phyloP scores from a whole-genome alignment of 2,113 vertebrate species.

The Leucopternis melanops region DNA sequence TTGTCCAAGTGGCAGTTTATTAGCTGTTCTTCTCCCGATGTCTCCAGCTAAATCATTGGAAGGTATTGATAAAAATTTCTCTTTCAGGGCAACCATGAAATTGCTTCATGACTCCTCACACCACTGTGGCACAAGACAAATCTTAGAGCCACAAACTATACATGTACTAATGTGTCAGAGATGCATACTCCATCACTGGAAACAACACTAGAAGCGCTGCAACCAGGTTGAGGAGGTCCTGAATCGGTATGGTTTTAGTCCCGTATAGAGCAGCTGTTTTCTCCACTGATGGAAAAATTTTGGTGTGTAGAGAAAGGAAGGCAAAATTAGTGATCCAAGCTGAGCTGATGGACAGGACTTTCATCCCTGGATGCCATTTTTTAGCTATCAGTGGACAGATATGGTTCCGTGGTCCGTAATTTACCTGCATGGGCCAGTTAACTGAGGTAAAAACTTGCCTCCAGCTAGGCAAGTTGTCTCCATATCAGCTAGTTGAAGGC shows the following conservation, averaged over 20 bases:
- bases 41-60: background rate
- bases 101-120: background rate
- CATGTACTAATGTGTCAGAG: fast-evolving
- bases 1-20: background rate
- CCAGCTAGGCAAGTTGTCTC: background rate
- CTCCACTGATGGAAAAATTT: background rate
- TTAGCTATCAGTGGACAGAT: background rate
- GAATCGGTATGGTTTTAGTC: fast-evolving
- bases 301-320: background rate
- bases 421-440: background rate
- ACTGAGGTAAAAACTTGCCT: background rate
- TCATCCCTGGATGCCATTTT: background rate
- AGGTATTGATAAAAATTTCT: background rate
- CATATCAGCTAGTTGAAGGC: background rate
- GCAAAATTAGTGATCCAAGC: background rate
- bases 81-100: background rate
- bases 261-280: background rate
- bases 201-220: background rate
- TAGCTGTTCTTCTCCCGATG: background rate
- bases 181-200: background rate
- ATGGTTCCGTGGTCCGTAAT: background rate
- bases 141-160: background rate
- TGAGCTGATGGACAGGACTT: background rate
- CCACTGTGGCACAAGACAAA: background rate
- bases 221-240: background rate